Evolutionary conservation across 2,797 vertebrate species (phyloP).

Genomic region (Pseudomugil gertrudae): DNA sequence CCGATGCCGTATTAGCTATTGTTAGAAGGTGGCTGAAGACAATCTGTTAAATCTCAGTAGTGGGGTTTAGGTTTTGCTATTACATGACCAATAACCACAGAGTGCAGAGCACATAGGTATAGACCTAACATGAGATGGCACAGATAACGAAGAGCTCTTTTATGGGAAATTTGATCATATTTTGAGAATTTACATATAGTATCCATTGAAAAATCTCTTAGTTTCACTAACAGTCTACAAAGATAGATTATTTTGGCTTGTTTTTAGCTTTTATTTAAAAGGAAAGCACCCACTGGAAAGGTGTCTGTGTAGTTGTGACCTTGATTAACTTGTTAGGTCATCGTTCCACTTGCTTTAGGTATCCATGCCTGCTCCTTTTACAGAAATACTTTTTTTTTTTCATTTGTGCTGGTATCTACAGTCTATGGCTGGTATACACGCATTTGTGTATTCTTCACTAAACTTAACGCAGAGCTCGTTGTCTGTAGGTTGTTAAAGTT

Average conservation of each 20-base stretch:
- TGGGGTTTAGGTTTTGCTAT: neutral
- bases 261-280: neutral
- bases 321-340: conserved; percentile 52
- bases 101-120: neutral
- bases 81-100: conserved; percentile 8
- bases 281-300: neutral
- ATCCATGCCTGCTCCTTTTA: conserved; percentile 31
- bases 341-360: conserved; percentile 18
- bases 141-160: neutral
- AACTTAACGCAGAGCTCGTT: conserved; percentile 27
- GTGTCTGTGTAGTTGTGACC: conserved; percentile 3
- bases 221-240: conserved; percentile 8
- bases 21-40: neutral
- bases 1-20: too few species aligned
- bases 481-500: conserved; percentile 35
- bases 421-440: too few species aligned
- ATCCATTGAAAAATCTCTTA: conserved; percentile 3
- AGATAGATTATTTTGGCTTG: conserved; percentile 4
- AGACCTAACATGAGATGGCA: conserved; percentile 11
- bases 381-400: conserved; percentile 2
- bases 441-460: conserved; percentile 10
- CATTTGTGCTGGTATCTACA: too few species aligned
- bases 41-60: neutral
- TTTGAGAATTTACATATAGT: conserved; percentile 6
- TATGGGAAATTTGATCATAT: neutral